phyloP scores from a whole-genome alignment of 2,113 vertebrate species.

The Phalacrocorax brasilianus region DNA sequence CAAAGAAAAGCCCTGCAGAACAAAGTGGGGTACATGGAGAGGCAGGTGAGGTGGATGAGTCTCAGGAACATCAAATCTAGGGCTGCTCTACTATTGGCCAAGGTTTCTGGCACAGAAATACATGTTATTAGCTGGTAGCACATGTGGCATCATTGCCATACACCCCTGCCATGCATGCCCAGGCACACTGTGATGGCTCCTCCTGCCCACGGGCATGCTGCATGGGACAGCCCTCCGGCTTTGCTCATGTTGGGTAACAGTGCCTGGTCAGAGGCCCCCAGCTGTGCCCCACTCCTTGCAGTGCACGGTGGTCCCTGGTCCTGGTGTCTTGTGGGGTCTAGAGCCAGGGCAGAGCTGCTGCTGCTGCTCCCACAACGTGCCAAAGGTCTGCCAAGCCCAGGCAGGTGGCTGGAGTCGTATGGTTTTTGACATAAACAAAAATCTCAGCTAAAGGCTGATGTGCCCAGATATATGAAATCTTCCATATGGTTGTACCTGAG shows the following conservation, averaged over 20 bases:
- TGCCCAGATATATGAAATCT: neutral
- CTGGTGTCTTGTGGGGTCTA: neutral
- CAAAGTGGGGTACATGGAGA: neutral
- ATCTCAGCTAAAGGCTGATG: neutral
- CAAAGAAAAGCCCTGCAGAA: neutral
- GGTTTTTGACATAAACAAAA: neutral
- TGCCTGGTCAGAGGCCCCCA: neutral
- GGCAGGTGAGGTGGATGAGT: neutral
- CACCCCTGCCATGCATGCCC: neutral
- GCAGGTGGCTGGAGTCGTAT: neutral
- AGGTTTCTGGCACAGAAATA: neutral
- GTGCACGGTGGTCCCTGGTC: neutral
- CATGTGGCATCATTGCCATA: too few species aligned
- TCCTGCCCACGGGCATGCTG: fast-evolving
- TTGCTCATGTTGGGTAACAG: neutral
- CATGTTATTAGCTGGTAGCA: neutral
- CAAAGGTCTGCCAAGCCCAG: neutral
- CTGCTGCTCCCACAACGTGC: neutral
- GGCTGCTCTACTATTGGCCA: neutral
- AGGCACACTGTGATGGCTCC: neutral
- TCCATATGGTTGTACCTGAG: neutral
- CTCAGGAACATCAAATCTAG: neutral
- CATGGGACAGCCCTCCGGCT: neutral
- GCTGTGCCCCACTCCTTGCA: neutral
- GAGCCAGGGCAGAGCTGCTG: neutral